Evolutionary conservation across 2,113 vertebrate genomes (phyloP), one percentile per base, ranked within the genome.

Genomic region (Chionodraco myersi): DNA sequence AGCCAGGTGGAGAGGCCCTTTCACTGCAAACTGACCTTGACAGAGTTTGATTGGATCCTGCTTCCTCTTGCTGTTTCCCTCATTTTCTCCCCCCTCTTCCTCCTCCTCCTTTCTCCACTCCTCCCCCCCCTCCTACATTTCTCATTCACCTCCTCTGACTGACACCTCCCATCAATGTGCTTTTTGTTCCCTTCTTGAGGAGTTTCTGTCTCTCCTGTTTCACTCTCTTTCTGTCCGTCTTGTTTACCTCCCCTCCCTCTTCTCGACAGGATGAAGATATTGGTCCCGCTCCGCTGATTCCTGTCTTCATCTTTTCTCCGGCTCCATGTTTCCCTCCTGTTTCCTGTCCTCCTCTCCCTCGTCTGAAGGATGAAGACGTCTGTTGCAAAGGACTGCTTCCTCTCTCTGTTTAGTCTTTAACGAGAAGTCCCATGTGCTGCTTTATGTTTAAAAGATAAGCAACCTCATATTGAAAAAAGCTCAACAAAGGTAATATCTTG

Each of bases 11-110:
- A 85, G 89, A 65, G 10, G 62, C 60, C 89, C 68, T 76, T 88
- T 90, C 89, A 86, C 75, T 86, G 83, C 86, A 91, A 91, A 92
- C 91, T 91, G 92, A 94, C 92, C 94, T 93, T 93, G 91, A 94
- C 91, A 88, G 83, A 58, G 67, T 79, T 75, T 88, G 89, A 92
- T 89, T 92, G 85, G 92, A 92, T 91, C 92, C 82, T 5, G 41
- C 86, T 93, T 92, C 92, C 91, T 93, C 77, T 82, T 47, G 51
- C 60, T 51, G 70, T 72, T 83, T 73, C 81, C 68, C 77, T 75
- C 76, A 21, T 30, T 58, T 3, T 6, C 65, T 13, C 63, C 36
- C 47, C 52, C 13, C 21, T 21, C 21, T 1, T 21, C 52, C 69
- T 15, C 67, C 75, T 66, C 82, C 23, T 61, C 13, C 44, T n/a